A percentile compares a stretch with the other conserved stretches of the same genome.
phyloP scores from a whole-genome alignment of 2,797 vertebrate genomes.

The Aldrovandia affinis region DNA sequence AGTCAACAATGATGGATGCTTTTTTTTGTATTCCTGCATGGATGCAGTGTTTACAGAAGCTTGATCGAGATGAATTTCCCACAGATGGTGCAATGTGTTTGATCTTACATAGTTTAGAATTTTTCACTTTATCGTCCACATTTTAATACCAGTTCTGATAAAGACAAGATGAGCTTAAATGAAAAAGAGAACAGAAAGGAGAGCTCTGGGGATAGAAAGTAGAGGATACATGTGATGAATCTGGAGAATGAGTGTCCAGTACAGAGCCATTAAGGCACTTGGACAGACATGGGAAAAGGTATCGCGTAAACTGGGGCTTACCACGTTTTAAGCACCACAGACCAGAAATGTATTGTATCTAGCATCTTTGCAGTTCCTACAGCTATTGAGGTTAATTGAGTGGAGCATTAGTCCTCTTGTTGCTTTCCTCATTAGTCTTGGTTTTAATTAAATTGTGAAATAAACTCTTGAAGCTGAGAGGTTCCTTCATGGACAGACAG shows the following conservation, averaged over 20 bases:
- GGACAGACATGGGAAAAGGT: neutral
- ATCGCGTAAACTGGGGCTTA: neutral
- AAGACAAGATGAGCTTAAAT: neutral
- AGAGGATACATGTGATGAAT: neutral
- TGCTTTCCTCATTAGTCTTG: slow-evolving; percentile 20
- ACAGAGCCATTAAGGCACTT: neutral
- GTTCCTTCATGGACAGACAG: slow-evolving; percentile 18
- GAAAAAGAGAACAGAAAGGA: neutral
- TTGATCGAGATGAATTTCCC: neutral
- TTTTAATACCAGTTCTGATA: neutral
- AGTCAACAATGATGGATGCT: neutral
- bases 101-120: too few relatives aligned
- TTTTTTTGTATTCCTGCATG: neutral
- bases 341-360: neutral
- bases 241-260: neutral
- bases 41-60: neutral
- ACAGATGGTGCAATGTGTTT: too few relatives aligned
- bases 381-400: slow-evolving; percentile 16
- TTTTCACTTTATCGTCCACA: too few relatives aligned
- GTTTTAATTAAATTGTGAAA: slow-evolving; percentile 29
- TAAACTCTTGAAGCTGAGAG: slow-evolving; percentile 15
- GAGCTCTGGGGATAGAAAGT: neutral
- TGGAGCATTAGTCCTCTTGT: slow-evolving; percentile 5
- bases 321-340: neutral
- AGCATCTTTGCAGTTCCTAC: neutral